These are phyloP conservation scores for Mus pahari DNA, from an alignment of 2,113 vertebrate species.

Conservation along the genomic window DNA sequence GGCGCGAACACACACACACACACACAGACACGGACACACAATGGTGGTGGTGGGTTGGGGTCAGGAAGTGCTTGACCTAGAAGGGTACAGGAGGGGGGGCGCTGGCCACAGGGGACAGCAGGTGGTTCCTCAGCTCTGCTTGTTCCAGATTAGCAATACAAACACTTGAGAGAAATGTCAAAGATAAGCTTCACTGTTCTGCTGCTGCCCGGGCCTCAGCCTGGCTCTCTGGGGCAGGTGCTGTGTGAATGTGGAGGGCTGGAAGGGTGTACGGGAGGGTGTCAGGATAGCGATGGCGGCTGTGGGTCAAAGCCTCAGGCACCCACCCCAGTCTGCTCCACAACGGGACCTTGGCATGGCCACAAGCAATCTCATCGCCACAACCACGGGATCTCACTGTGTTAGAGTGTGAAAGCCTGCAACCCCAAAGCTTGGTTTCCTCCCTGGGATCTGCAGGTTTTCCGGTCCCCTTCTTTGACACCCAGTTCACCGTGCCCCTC, in stretches of 20 bases:
- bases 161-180: slow-evolving; percentile 48
- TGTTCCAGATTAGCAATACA: slow-evolving; percentile 66
- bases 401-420: background rate
- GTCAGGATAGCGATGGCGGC: background rate
- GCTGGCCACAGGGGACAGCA: background rate
- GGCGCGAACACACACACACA: too few species aligned
- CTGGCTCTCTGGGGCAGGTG: background rate
- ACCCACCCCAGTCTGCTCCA: background rate
- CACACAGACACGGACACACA: too few species aligned
- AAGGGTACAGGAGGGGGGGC: background rate
- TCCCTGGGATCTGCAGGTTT: background rate
- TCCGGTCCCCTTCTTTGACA: background rate
- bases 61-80: background rate
- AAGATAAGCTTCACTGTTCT: slow-evolving; percentile 44
- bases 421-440: background rate
- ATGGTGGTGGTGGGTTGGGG: background rate
- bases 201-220: background rate
- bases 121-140: background rate
- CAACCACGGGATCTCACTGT: background rate
- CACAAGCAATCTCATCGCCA: background rate
- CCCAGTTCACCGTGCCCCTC: slow-evolving; percentile 36
- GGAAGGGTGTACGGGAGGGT: too few species aligned
- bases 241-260: too few species aligned
- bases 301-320: background rate
- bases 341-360: fast-evolving